Evolutionary conservation across 2,113 vertebrate genomes (phyloP).

Genomic region (Promerops cafer): DNA sequence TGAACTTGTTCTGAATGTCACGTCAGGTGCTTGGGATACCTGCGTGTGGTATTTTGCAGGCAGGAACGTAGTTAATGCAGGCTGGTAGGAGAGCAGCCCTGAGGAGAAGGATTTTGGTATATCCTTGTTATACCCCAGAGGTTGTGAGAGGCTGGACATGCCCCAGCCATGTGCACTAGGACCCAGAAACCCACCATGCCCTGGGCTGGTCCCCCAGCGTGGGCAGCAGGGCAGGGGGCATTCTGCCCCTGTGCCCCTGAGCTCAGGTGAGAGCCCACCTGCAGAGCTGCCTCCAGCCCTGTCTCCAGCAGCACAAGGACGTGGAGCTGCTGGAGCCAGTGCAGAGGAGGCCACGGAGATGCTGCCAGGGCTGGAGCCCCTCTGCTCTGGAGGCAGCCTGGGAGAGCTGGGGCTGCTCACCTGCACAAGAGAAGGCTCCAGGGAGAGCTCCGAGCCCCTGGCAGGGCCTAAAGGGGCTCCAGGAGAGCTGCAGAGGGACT

Average conservation of each 20-base stretch:
- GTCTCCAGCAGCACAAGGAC: neutral
- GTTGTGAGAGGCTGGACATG: neutral
- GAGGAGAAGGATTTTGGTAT: neutral
- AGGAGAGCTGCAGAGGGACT: neutral
- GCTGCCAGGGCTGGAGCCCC: neutral
- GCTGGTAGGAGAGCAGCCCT: neutral
- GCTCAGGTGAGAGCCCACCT: neutral
- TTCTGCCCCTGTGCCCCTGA: neutral
- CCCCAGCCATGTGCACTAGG: too few species aligned
- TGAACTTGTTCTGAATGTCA: neutral
- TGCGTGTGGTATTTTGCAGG: neutral
- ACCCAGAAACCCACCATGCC: fast-evolving
- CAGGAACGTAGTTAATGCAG: neutral
- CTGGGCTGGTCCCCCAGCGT: neutral
- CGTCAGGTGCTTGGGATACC: fast-evolving
- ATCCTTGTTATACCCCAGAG: neutral
- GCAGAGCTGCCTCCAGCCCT: neutral
- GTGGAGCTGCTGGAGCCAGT: neutral
- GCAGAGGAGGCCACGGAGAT: neutral
- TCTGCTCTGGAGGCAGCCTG: neutral
- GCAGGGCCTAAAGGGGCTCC: neutral
- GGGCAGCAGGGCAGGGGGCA: neutral
- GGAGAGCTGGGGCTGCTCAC: neutral
- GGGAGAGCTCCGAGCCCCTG: neutral
- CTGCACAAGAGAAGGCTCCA: neutral